Evolutionary conservation across 2,797 vertebrate genomes (phyloP), one percentile per base, ranked within the genome.

Genomic region (Sebastolobus alascanus): DNA sequence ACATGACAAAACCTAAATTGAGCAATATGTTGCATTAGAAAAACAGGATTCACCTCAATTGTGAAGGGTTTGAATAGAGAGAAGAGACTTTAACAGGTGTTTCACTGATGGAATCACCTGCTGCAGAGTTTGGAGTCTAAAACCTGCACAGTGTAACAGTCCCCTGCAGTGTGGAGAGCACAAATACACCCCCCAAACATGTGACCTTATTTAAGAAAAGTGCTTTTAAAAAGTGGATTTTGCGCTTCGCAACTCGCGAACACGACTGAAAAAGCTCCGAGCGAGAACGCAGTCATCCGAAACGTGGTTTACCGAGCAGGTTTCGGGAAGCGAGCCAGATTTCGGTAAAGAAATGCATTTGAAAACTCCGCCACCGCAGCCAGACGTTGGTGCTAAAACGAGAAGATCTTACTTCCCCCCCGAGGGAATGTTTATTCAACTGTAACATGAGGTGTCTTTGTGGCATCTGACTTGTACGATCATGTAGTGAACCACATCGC

Each of bases 381-480:
- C 67, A 46, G n/a, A n/a, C 25, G 27, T 61, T 27, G 72, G 25
- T 72, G 4, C 59, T 14, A 69, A 69, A 68, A 78, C 59, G 0
- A 77, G 67, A 61, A 27, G 2, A 77, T 67, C 22, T 37, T 2
- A 73, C 38, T 82, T 67, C 8, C 4, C 70, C 65, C 73, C 56
- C 0, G 5, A 79, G 72, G 76, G 61, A 77, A 56, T 74, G 84
- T 79, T 87, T 80, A 85, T 77, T 79, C 43, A 70, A 33, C 38
- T n/a, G 70, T 25, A 37, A 75, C n/a, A 3, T 33, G 73, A 90
- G 80, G 54, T 75, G 69, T 82, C 74, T 81, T 55, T 80, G 69
- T 56, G 69, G 74, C 20, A 29, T 81, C 71, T 69, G 5, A 65
- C 90, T 72, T 88, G 90, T 82, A 79, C 59, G 65, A 38, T 87